phyloP scores from a whole-genome alignment of 2,888 invertebrate genomes.

The Tyria jacobaeae region DNA sequence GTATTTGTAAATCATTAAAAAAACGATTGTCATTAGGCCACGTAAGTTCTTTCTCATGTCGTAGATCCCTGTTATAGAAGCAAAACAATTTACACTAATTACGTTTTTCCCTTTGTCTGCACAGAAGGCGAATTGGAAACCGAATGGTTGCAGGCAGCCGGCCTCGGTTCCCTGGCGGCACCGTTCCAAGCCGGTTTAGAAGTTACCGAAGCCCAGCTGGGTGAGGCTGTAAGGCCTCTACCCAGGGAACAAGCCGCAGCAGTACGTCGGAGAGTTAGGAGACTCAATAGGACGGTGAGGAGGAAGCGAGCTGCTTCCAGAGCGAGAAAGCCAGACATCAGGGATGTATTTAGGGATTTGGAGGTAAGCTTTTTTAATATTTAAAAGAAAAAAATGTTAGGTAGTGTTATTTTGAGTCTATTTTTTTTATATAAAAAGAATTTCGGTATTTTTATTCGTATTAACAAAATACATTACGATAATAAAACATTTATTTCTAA shows the following conservation, averaged over 20 bases:
- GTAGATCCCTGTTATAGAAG: too few relatives aligned
- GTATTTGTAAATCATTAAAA: too few relatives aligned
- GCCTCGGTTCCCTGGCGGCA: slow-evolving; percentile 89
- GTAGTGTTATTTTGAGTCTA: too few relatives aligned
- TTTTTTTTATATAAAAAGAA: too few relatives aligned
- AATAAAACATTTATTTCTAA: too few relatives aligned
- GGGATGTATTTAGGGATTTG: slow-evolving; percentile 93
- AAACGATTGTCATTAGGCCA: too few relatives aligned
- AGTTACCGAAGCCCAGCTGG: slow-evolving; percentile 88
- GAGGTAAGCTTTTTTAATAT: slow-evolving; percentile 86
- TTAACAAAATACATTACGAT: too few relatives aligned
- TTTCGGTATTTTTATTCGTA: too few relatives aligned
- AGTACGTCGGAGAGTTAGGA: slow-evolving; percentile 90
- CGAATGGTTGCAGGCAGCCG: slow-evolving; percentile 91
- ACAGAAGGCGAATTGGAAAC: slow-evolving; percentile 92
- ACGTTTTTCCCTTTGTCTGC: slow-evolving; percentile 39
- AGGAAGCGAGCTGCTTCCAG: slow-evolving; percentile 84
- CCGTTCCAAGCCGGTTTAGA: slow-evolving; percentile 90
- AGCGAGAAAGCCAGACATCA: slow-evolving; percentile 92
- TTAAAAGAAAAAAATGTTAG: too few relatives aligned
- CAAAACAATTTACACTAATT: background rate
- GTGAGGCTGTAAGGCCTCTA: slow-evolving; percentile 87
- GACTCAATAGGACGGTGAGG: slow-evolving; percentile 92
- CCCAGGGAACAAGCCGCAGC: slow-evolving; percentile 92
- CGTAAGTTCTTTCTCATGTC: too few relatives aligned